Evolutionary conservation across 1,140 invertebrate genomes (phyloP).

Genomic region (Ylistrum balloti): DNA sequence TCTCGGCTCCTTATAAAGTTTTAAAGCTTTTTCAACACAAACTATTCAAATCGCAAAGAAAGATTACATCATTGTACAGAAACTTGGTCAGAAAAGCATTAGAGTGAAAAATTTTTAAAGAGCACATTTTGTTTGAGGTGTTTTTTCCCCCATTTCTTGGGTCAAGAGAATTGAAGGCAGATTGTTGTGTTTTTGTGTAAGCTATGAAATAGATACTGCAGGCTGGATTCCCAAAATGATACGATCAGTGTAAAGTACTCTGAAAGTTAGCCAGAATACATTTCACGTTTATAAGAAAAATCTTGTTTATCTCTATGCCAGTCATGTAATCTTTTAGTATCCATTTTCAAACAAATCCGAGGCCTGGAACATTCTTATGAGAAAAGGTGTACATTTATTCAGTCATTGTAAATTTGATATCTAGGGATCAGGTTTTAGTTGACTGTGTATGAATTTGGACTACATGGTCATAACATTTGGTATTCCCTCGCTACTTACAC

Average conservation of each 20-base stretch:
- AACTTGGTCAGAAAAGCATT: background rate
- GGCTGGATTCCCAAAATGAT: background rate
- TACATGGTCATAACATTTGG: conserved; percentile 16
- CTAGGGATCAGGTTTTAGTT: background rate
- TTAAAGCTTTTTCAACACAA: no score
- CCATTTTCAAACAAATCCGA: conserved; percentile 20
- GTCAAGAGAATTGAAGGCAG: background rate
- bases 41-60: background rate
- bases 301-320: conserved; percentile 1
- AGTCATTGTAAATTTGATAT: background rate
- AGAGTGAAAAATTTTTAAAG: background rate
- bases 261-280: background rate
- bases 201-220: background rate
- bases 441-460: background rate
- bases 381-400: background rate
- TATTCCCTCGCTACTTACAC: background rate
- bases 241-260: background rate
- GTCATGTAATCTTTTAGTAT: conserved; percentile 8
- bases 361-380: background rate
- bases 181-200: background rate
- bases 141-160: background rate
- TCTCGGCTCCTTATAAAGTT: no score
- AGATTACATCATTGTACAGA: background rate
- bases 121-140: background rate
- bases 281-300: background rate